A percentile compares a stretch with the other conserved stretches of the same genome.
Evolutionary conservation across 1,140 invertebrate genomes (phyloP).

Genomic region (Leptonema lineaticorne): DNA sequence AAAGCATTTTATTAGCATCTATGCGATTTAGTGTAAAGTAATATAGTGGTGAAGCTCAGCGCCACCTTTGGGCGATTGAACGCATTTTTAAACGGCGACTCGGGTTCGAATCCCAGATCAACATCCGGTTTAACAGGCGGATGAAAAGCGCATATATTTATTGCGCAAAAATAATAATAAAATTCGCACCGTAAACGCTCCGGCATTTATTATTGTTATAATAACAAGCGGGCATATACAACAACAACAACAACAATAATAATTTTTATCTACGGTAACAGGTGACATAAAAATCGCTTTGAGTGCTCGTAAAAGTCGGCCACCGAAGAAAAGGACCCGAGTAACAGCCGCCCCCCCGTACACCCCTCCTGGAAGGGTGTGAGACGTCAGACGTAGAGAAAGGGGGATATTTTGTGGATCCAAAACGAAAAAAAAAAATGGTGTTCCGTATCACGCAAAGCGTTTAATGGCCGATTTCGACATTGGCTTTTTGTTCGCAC

Average conservation of each 20-base stretch:
- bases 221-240: background rate
- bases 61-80: background rate
- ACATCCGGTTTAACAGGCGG: background rate
- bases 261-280: constrained; percentile 41
- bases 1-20: constrained; percentile 9
- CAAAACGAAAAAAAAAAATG: constrained; percentile 24
- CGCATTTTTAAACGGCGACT: background rate
- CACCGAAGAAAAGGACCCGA: constrained; percentile 13
- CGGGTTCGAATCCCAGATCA: constrained; percentile 16
- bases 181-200: constrained; percentile 27
- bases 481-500: constrained; percentile 28
- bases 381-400: background rate
- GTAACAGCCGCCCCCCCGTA: background rate
- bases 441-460: constrained; percentile 31
- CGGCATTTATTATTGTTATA: constrained; percentile 18
- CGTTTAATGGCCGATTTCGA: constrained; percentile 36
- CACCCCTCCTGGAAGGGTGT: background rate
- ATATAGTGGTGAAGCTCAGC: background rate
- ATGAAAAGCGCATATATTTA: constrained; percentile 15
- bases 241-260: constrained; percentile 28
- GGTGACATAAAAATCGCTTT: constrained; percentile 41
- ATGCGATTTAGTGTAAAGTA: background rate
- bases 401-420: background rate
- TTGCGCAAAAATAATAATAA: constrained; percentile 32
- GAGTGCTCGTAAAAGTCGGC: constrained; percentile 36